Evolutionary conservation across 2,113 vertebrate genomes (phyloP), one percentile per base, ranked within the genome.

Genomic region (Anser cygnoides): DNA sequence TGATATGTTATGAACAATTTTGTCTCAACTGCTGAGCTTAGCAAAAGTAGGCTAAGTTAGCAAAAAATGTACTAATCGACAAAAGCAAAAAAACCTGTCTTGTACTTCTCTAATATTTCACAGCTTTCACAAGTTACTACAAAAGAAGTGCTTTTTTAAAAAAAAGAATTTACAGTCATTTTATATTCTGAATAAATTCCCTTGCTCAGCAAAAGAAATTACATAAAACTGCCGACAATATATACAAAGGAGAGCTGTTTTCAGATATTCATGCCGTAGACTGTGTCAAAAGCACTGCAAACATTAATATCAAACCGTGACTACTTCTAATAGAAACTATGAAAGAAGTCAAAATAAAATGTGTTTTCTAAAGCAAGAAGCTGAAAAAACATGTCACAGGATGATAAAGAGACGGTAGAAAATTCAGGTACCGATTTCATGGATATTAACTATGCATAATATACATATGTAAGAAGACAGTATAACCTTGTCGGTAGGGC

Each of bases 171-270:
- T 95, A 87, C 46, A 86, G 31, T 55, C 0, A 0, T 68, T 97
- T 96, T 94, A 89, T 95, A 96, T 96, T 96, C 94, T 72, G 93
- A 86, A 93, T 54, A 91, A 96, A 97, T 93, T 91, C 84, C 82
- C 71, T 91, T 95, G 80, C 84, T 97, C 90, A 95, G 93, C 91
- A 94, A 93, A 83, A 95, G 74, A 67, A 93, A 96, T 77, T 35
- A 77, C 87, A 92, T 91, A 91, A 96, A 91, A 83, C 73, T 84
- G 78, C 88, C 35, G 72, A 89, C 92, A 96, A 92, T 84, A 90
- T 76, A 79, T 17, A 91, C 82, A 93, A 95, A 91, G 89, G 85
- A 81, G 61, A 88, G 82, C 46, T 86, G 35, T 72, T 94, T 92
- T 90, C 82, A 93, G 84, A 95, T 91, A 93, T 92, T 95, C 89